Evolutionary conservation across 2,113 vertebrate species (phyloP).

Genomic region (Sorex araneus): DNA sequence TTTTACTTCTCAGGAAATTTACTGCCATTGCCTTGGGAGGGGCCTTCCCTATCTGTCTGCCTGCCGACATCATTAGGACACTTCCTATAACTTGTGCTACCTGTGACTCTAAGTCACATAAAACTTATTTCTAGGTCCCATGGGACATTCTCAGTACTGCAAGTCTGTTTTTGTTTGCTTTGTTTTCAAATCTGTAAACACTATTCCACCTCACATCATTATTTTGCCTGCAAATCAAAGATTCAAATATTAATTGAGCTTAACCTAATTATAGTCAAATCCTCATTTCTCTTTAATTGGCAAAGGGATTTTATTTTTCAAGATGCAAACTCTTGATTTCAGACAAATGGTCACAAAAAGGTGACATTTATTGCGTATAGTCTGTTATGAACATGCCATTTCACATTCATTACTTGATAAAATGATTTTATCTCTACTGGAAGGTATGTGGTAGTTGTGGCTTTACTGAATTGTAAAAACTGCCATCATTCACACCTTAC

Average conservation of each 20-base stretch:
- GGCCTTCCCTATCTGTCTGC: too few relatives aligned
- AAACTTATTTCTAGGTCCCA: not conserved
- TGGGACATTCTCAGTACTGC: not conserved
- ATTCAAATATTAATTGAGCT: slow-evolving; percentile 1
- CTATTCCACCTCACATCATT: not conserved
- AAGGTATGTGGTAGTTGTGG: not conserved
- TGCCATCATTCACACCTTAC: not conserved
- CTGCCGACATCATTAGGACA: not conserved
- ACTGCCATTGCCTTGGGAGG: too few relatives aligned
- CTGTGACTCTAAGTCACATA: slow-evolving; percentile 11
- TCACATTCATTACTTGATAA: slow-evolving; percentile 32
- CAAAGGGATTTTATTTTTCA: not conserved
- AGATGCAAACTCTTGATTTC: not conserved
- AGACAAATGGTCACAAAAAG: not conserved
- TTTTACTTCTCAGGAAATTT: too few relatives aligned
- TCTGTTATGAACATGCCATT: not conserved
- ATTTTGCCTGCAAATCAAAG: slow-evolving; percentile 23
- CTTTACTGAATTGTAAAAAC: slow-evolving; percentile 52
- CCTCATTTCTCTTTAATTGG: too few relatives aligned
- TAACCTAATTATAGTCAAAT: not conserved
- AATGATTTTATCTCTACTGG: slow-evolving; percentile 6
- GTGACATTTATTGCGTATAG: slow-evolving; percentile 16
- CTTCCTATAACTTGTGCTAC: not conserved
- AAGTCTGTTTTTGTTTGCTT: not conserved
- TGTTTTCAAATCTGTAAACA: not conserved